These are phyloP conservation scores for Tachyglossus aculeatus DNA, from an alignment of 2,797 vertebrate genomes.

Conservation along the genomic window DNA sequence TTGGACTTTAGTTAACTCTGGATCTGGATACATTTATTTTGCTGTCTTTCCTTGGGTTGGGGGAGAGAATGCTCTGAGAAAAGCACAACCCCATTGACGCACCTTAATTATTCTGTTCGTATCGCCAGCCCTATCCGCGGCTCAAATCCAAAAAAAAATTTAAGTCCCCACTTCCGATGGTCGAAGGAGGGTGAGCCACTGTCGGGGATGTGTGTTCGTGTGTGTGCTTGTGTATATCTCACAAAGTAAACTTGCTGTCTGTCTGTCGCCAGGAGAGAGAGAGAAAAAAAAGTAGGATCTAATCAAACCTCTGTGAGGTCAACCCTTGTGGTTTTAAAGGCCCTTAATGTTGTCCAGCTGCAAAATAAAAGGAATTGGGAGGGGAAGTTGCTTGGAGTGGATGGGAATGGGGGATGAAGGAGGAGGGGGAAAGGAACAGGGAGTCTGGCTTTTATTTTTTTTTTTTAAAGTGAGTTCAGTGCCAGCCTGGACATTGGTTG, in stretches of 20 bases:
- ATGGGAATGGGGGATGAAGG: slow-evolving; percentile 43
- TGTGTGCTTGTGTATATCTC: slow-evolving; percentile 39
- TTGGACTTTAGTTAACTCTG: no score
- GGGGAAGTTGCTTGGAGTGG: slow-evolving; percentile 62
- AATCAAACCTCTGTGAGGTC: slow-evolving; percentile 69
- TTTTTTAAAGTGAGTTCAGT: slow-evolving; percentile 53
- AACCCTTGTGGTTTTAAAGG: slow-evolving; percentile 73
- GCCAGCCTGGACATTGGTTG: slow-evolving; percentile 70
- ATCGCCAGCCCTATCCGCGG: slow-evolving; percentile 28
- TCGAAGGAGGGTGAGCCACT: slow-evolving; percentile 17
- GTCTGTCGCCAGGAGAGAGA: slow-evolving; percentile 35
- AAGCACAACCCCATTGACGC: neutral
- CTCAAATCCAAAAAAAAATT: no score
- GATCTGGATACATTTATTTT: neutral
- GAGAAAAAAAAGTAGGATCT: slow-evolving; percentile 56
- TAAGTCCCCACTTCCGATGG: no score
- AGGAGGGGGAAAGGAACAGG: slow-evolving; percentile 55
- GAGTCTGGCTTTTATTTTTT: slow-evolving; percentile 53
- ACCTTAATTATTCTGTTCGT: slow-evolving; percentile 24
- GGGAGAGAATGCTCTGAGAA: neutral
- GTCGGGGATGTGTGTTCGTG: neutral
- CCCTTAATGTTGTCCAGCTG: slow-evolving; percentile 89
- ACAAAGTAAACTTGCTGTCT: slow-evolving; percentile 69
- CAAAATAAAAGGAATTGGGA: slow-evolving; percentile 69
- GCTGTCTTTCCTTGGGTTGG: neutral